A percentile compares a stretch with the other conserved stretches of the same genome.
Conservation (phyloP, 2,113 vertebrate species). For the Aptenodytes forsteri region DNA sequence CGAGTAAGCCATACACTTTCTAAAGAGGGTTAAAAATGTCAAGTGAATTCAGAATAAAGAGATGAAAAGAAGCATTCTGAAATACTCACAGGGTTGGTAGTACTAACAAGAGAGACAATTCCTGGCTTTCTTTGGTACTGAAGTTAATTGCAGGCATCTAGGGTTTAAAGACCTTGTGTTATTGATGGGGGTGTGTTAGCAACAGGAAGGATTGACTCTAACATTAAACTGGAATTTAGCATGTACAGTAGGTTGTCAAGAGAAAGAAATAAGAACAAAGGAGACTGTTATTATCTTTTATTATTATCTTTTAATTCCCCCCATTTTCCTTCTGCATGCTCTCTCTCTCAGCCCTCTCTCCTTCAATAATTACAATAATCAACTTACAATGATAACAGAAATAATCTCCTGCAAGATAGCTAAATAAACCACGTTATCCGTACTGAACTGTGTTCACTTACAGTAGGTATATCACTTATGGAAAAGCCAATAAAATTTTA, state of each 20-base stretch:
- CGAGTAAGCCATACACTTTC: background rate
- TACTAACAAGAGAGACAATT: slow-evolving; percentile 10
- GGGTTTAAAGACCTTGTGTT: slow-evolving; percentile 29
- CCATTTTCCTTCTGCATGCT: slow-evolving; percentile 25
- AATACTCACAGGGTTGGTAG: background rate
- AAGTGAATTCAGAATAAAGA: background rate
- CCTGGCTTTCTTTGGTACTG: background rate
- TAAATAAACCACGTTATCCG: slow-evolving; percentile 69
- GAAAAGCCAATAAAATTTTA: slow-evolving; percentile 71
- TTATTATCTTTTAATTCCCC: slow-evolving; percentile 66
- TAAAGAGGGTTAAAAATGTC: slow-evolving; percentile 2
- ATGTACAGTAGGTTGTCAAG: slow-evolving; percentile 47
- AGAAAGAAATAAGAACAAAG: slow-evolving; percentile 64
- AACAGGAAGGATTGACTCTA: slow-evolving; percentile 33
- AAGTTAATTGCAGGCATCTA: slow-evolving; percentile 49
- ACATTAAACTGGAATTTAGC: slow-evolving; percentile 53
- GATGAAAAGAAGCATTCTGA: background rate
- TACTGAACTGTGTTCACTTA: slow-evolving; percentile 42
- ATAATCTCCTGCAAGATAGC: slow-evolving; percentile 69
- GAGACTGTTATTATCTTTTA: slow-evolving; percentile 65
- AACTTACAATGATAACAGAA: slow-evolving; percentile 71
- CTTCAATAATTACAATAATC: slow-evolving; percentile 74
- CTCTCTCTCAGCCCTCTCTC: slow-evolving; percentile 50
- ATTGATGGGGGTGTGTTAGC: slow-evolving; percentile 15
- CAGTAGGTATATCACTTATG: slow-evolving; percentile 54